These are phyloP conservation scores for Pollicipes pollicipes DNA, from an alignment of 1,140 invertebrate species.

Conservation along the genomic window DNA sequence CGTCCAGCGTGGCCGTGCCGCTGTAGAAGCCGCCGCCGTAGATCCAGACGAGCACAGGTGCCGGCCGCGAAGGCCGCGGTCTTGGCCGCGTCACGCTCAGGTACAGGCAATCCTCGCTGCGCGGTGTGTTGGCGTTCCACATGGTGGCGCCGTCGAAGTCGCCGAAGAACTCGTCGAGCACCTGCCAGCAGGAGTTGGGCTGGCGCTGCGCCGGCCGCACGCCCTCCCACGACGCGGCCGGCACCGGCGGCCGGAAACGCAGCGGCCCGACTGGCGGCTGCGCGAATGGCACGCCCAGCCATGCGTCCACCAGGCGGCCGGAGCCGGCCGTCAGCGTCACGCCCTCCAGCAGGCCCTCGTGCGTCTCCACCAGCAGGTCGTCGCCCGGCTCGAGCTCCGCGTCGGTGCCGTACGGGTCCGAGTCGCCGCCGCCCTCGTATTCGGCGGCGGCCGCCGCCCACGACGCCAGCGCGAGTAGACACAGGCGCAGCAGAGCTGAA, in stretches of 20 bases:
- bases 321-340: constrained; percentile 46
- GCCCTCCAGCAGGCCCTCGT: constrained; percentile 55
- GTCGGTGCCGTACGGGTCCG: too few relatives aligned
- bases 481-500: too few relatives aligned
- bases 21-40: constrained; percentile 84
- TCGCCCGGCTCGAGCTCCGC: too few relatives aligned
- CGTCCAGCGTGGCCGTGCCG: constrained; percentile 70
- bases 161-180: constrained; percentile 63
- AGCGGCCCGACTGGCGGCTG: constrained; percentile 74
- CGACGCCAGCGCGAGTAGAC: too few relatives aligned
- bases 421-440: too few relatives aligned
- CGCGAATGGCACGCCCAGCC: constrained; percentile 85
- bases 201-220: constrained; percentile 54
- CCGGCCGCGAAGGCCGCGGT: constrained; percentile 32
- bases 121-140: constrained; percentile 86
- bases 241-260: constrained; percentile 67
- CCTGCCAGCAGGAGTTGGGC: constrained; percentile 49
- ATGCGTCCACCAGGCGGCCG: constrained; percentile 67
- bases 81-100: constrained; percentile 80
- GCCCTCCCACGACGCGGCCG: constrained; percentile 67
- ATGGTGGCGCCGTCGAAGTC: constrained; percentile 80
- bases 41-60: constrained; percentile 69
- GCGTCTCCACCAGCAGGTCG: constrained; percentile 56
- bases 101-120: constrained; percentile 84
- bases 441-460: too few relatives aligned